Conservation (phyloP, 2,797 vertebrate species). For the Malacoraja senta region DNA sequence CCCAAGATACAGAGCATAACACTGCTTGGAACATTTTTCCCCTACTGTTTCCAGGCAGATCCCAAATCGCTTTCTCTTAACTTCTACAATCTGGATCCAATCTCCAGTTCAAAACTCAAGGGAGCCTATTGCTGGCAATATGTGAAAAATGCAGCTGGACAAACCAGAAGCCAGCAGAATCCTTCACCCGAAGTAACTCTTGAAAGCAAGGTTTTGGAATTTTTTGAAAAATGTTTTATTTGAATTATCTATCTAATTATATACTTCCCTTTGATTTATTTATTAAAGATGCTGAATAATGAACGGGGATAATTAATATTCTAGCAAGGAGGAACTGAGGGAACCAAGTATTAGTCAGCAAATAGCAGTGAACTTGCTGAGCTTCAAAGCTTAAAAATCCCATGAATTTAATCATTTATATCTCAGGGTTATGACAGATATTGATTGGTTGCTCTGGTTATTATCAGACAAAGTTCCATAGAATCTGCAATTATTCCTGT, state of each 20-base stretch:
- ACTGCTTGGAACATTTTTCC: constrained; percentile 1
- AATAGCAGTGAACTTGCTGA: too few species aligned
- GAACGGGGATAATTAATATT: neutral
- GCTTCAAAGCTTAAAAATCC: too few species aligned
- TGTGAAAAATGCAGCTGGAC: neutral
- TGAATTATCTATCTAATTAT: neutral
- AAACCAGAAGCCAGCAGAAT: constrained; percentile 1
- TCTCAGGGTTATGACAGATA: too few species aligned
- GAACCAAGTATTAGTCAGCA: too few species aligned
- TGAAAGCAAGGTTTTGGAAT: neutral
- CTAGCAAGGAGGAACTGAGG: too few species aligned
- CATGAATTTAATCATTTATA: too few species aligned
- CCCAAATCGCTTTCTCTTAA: constrained; percentile 20
- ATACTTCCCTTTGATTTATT: neutral
- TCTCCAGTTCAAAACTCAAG: constrained; percentile 1
- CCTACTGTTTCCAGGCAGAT: neutral
- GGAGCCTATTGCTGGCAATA: neutral
- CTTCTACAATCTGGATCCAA: constrained; percentile 26
- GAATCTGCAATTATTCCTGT: too few species aligned
- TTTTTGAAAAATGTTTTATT: neutral
- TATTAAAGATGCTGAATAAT: neutral
- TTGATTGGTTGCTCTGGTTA: too few species aligned
- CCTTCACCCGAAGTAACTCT: neutral
- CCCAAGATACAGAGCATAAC: neutral
- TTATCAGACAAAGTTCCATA: too few species aligned